phyloP scores from a whole-genome alignment of 1,140 invertebrate species.

The Drosophila nigrodunni region DNA sequence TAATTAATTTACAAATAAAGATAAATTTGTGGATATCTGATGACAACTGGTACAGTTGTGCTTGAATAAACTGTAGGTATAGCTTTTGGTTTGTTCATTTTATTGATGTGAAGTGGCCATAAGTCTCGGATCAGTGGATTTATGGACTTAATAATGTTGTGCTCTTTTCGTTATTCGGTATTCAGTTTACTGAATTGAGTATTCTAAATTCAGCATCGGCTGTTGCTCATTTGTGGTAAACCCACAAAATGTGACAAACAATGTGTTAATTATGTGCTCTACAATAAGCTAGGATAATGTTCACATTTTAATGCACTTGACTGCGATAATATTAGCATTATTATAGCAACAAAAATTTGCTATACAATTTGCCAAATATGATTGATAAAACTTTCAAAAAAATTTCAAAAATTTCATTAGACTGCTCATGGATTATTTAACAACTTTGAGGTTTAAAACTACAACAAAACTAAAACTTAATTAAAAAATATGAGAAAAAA shows the following conservation, averaged over 20 bases:
- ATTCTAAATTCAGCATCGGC: background rate
- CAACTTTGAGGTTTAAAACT: conserved; percentile 1
- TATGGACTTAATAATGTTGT: conserved; percentile 30
- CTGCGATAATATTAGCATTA: background rate
- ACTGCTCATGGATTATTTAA: background rate
- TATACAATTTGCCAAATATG: background rate
- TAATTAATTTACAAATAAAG: background rate
- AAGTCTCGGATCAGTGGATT: conserved; percentile 29
- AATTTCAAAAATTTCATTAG: background rate
- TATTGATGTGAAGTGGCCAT: conserved; percentile 1
- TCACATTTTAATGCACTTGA: conserved; percentile 4
- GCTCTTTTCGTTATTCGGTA: background rate
- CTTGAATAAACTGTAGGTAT: background rate
- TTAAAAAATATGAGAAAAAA: conserved; percentile 1
- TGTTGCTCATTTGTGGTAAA: conserved; percentile 28
- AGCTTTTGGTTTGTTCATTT: conserved; percentile 5
- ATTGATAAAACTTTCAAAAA: background rate
- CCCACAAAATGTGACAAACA: conserved; percentile 30
- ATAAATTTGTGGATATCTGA: conserved; percentile 4
- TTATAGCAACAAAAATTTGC: background rate
- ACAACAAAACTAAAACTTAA: background rate
- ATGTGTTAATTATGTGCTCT: conserved; percentile 44
- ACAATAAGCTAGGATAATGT: conserved; percentile 1
- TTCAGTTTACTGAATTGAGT: background rate
- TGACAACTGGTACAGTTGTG: conserved; percentile 15